Evolutionary conservation across 2,113 vertebrate genomes (phyloP).

Genomic region (Ceyx margarethae): DNA sequence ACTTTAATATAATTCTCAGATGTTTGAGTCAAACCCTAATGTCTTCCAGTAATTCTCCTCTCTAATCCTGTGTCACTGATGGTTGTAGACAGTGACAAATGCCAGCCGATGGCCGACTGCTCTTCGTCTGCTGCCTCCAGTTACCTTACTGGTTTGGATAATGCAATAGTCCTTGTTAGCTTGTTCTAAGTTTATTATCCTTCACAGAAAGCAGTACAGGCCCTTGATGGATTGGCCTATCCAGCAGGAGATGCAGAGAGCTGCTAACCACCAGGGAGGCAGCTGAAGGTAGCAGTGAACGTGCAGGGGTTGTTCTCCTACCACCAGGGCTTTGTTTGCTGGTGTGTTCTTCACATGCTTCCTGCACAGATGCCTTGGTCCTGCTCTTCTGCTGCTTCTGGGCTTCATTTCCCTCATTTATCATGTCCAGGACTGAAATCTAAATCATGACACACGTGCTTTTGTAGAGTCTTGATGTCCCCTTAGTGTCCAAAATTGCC

Average conservation of each 20-base stretch:
- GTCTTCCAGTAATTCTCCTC: constrained; percentile 52
- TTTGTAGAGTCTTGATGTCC: background rate
- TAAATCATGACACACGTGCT: background rate
- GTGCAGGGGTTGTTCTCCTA: rapidly evolving
- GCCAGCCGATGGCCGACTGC: background rate
- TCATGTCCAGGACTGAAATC: background rate
- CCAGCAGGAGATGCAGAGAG: background rate
- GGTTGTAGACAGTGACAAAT: constrained; percentile 51
- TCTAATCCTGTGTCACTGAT: constrained; percentile 42
- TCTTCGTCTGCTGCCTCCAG: constrained; percentile 6
- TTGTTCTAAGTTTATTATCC: constrained; percentile 36
- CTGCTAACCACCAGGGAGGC: background rate
- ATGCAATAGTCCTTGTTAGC: constrained; percentile 37
- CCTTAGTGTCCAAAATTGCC: background rate
- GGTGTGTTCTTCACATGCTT: background rate
- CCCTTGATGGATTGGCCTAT: background rate
- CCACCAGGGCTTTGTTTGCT: background rate
- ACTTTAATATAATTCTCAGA: constrained; percentile 66
- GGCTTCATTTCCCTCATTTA: background rate
- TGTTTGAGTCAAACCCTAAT: constrained; percentile 58
- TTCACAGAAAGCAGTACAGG: background rate
- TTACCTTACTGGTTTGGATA: constrained; percentile 40
- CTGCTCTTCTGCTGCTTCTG: background rate
- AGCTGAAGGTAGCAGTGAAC: background rate
- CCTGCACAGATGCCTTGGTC: background rate